A percentile compares a stretch with the other conserved stretches of the same genome.
phyloP scores from a whole-genome alignment of 2,113 vertebrate species.

The Dinomys branickii region DNA sequence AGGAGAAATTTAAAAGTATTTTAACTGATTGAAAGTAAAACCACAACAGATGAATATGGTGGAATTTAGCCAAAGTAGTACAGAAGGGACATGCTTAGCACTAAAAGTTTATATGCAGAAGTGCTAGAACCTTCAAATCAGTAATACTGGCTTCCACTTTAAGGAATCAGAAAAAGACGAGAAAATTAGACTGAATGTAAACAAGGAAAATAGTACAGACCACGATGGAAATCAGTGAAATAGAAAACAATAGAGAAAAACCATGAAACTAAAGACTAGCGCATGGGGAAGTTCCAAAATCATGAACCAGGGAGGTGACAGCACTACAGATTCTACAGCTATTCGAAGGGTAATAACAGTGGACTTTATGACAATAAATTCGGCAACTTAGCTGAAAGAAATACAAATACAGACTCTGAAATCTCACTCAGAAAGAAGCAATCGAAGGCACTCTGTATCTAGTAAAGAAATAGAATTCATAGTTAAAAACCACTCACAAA shows the following conservation, averaged over 20 bases:
- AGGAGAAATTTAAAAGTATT: background rate
- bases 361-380: background rate
- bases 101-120: background rate
- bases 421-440: background rate
- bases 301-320: background rate
- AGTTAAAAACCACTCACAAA: background rate
- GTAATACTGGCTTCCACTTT: background rate
- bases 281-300: background rate
- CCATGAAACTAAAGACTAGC: background rate
- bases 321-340: background rate
- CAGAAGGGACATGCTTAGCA: background rate
- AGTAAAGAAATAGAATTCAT: background rate
- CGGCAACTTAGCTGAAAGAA: background rate
- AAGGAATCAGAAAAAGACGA: background rate
- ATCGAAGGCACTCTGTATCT: background rate
- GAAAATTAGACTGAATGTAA: background rate
- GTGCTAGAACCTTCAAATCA: background rate
- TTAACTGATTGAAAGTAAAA: background rate
- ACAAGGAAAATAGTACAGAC: background rate
- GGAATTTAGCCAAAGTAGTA: background rate
- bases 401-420: background rate
- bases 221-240: background rate
- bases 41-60: background rate
- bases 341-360: background rate
- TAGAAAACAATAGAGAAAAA: background rate